Conservation (phyloP, 1,140 invertebrate species). For the Drosophila triauraria region DNA sequence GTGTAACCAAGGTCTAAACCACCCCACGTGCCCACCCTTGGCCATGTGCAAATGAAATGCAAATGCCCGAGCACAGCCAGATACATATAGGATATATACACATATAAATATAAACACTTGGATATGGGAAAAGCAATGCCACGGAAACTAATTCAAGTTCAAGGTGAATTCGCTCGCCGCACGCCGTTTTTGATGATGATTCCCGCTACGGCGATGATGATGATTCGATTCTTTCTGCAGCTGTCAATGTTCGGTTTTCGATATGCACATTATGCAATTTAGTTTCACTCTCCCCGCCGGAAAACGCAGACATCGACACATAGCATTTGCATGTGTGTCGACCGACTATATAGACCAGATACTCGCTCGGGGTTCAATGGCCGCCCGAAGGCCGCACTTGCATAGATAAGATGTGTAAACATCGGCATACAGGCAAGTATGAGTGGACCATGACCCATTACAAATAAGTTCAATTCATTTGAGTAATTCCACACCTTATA, state of each 20-base stretch:
- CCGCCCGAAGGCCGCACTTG: conserved; percentile 37
- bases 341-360: conserved; percentile 10
- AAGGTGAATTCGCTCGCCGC: conserved; percentile 53
- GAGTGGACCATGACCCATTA: conserved; percentile 9
- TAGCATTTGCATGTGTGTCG: conserved; percentile 3
- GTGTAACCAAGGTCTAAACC: conserved; percentile 8
- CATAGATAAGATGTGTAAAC: conserved; percentile 22
- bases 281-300: neutral
- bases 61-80: conserved; percentile 13
- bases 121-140: conserved; percentile 63
- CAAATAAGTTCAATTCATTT: neutral
- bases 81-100: neutral
- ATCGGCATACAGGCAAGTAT: neutral
- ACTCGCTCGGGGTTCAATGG: conserved; percentile 40
- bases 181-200: conserved; percentile 32
- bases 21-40: conserved; percentile 42
- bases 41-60: conserved; percentile 27
- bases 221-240: conserved; percentile 27
- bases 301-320: conserved; percentile 12
- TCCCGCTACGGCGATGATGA: conserved; percentile 21
- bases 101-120: conserved; percentile 56
- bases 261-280: conserved; percentile 64
- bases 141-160: conserved; percentile 76
- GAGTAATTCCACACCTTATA: neutral
- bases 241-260: conserved; percentile 30